Base-by-base conservation (phyloP, 2,113 vertebrate species). In the Leptocoma aspasia region DNA sequence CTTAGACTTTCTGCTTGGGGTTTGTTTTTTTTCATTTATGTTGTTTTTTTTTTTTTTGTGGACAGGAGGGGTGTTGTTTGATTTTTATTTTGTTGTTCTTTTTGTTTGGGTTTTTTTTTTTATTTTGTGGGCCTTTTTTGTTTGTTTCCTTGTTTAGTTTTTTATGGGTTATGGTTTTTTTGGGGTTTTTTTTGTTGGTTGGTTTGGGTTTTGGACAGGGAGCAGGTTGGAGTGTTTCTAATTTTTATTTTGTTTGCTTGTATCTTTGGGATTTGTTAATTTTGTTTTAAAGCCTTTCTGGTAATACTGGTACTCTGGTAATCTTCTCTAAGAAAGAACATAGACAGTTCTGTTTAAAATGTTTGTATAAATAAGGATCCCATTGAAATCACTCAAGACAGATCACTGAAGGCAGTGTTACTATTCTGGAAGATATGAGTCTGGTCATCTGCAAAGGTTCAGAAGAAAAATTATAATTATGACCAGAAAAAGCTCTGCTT, bases 161-260 rank as follows among this genome's bases (percentile, higher is more conserved):
- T 41, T 57, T 7, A 19, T 13, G 42, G 13, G n/a, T n/a, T n/a
- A n/a, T n/a, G n/a, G n/a, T n/a, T n/a, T n/a, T 24, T 57, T 56
- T 22, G 42, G 8, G 8, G 2, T 13, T 69, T 63, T 22, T 23
- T 45, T 19, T 3, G 6, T 66, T 33, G 9, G 1, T 47, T 28
- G 11, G 2, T 1, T 73, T n/a, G 28, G 0, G 2, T 28, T 64
- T 64, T 47, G 9, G 21, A 24, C 15, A 56, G 7, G 10, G 23
- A 37, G 11, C 21, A 5, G 6, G 4, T 24, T 41, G 6, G 4
- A 15, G 4, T 14, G 9, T 6, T 30, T 14, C n/a, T 14, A 7
- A 15, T 35, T 54, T 54, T 41, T 9, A 5, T 37, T 44, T 45
- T 64, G 15, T 15, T 81, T 72, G 44, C 9, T 52, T 44, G 8